Evolutionary conservation across 2,113 vertebrate genomes (phyloP), one percentile per base, ranked within the genome.

Genomic region (Heteronetta atricapilla): DNA sequence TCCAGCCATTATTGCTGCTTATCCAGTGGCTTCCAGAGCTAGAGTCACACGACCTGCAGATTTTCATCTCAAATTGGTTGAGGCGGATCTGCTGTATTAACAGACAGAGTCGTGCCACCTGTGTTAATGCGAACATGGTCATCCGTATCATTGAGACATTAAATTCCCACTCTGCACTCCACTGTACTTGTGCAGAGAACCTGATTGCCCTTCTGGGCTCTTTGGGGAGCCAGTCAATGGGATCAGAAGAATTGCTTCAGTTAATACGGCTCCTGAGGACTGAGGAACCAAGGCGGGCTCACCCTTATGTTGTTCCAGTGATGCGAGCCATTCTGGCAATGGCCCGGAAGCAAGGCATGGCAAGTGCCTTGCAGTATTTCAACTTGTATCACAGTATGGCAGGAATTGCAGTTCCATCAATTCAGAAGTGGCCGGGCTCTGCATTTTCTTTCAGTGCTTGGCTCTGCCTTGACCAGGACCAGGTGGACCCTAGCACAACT

Each of bases 21-120:
- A 98, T 99, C 92, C 99, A 99, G 93, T 99, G 99, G 99, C 98
- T 99, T 86, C 99, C 99, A 23, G 99, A 99, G 56, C 98, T 99
- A 77, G 98, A 99, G 74, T 99, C 99, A 0, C 97, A 98, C 0
- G 99, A 99, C 86, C 98, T 98, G 64, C 99, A 99, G 98, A 98
- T 99, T 86, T 99, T 99, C 90, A 98, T 99, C 34, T 99, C 99
- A 28, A 99, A 98, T 80, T 99, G 99, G 98, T 96, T 99, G 89
- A 99, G 98, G 79, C 98, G 98, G 90, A 99, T 99, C 95, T 99
- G 99, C 97, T 98, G 98, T 95, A 98, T 99, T 77, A 99, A 99
- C 97, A 98, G 98, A 4, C 99, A 98, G 95, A 99, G 99, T 44
- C 98, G 99, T 18, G 99, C 98, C 74, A 98, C 98, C 2, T 99